Evolutionary conservation across 2,113 vertebrate genomes (phyloP).

Genomic region (Rynchops niger): DNA sequence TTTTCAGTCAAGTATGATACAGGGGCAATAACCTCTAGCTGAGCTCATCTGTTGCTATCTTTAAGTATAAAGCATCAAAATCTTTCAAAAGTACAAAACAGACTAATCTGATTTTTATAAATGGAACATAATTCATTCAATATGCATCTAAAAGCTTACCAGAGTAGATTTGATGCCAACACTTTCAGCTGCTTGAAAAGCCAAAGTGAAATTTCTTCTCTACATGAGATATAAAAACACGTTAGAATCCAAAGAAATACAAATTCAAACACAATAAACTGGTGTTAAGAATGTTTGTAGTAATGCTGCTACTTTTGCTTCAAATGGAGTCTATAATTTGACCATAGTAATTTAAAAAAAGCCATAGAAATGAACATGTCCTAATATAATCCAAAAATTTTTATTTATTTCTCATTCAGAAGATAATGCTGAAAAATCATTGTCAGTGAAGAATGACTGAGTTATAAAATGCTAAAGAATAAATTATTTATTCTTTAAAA

Average conservation of each 20-base stretch:
- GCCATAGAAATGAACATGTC: background rate
- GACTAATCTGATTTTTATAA: background rate
- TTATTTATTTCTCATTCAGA: background rate
- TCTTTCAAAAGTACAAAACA: background rate
- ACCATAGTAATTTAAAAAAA: background rate
- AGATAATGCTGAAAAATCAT: background rate
- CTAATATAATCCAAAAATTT: background rate
- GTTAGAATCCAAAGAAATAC: background rate
- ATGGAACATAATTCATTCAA: background rate
- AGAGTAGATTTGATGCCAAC: conserved; percentile 97
- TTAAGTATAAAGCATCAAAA: background rate
- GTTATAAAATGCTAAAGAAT: background rate
- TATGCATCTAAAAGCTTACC: conserved; percentile 78
- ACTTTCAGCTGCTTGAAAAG: conserved; percentile 97
- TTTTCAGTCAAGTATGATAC: background rate
- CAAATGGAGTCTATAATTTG: background rate
- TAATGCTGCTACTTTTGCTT: background rate
- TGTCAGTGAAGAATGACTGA: background rate
- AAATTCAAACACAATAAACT: background rate
- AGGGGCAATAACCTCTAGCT: background rate
- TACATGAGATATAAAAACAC: conserved; percentile 48
- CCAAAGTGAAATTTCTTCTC: conserved; percentile 94
- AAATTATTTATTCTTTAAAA: background rate
- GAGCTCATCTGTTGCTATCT: conserved; percentile 2
- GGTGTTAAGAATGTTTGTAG: background rate